Evolutionary conservation across 2,113 vertebrate species (phyloP).

Genomic region (Tenebrosternarchus preto): DNA sequence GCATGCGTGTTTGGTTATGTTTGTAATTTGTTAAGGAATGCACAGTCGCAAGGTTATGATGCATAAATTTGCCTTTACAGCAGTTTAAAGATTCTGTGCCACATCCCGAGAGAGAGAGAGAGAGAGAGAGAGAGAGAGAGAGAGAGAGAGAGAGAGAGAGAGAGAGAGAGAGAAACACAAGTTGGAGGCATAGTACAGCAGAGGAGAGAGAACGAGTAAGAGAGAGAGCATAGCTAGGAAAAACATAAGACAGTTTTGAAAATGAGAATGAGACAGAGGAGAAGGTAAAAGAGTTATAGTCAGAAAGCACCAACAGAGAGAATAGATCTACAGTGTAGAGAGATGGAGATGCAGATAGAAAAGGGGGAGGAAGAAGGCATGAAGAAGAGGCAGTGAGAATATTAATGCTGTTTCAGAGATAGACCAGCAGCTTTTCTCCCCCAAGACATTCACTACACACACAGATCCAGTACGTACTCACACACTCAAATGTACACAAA

Average conservation of each 20-base stretch:
- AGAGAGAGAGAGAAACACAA: too few relatives aligned
- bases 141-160: background rate
- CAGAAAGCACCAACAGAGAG: slow-evolving; percentile 47
- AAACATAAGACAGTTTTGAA: slow-evolving; percentile 11
- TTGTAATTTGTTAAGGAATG: slow-evolving; percentile 26
- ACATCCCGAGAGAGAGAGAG: slow-evolving; percentile 71
- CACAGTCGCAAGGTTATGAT: slow-evolving; percentile 41
- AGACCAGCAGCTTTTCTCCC: slow-evolving; percentile 63
- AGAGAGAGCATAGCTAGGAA: too few relatives aligned
- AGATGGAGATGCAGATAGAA: slow-evolving; percentile 63
- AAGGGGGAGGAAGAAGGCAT: slow-evolving; percentile 38
- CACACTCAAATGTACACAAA: slow-evolving; percentile 6
- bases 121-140: slow-evolving; percentile 23
- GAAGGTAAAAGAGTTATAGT: slow-evolving; percentile 18
- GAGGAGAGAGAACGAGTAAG: background rate
- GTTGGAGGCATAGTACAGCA: too few relatives aligned
- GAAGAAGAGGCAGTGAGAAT: slow-evolving; percentile 65
- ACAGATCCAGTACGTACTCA: slow-evolving; percentile 6
- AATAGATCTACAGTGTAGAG: slow-evolving; percentile 58
- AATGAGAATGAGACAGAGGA: slow-evolving; percentile 20
- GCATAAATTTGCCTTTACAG: slow-evolving; percentile 51
- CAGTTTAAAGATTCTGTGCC: slow-evolving; percentile 68
- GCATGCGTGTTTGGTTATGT: slow-evolving; percentile 33
- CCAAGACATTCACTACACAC: slow-evolving; percentile 32
- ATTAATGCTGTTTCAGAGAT: slow-evolving; percentile 71